These are phyloP conservation scores for Thalassaphorura encarpata DNA, from an alignment of 1,140 invertebrate species.

Conservation along the genomic window DNA sequence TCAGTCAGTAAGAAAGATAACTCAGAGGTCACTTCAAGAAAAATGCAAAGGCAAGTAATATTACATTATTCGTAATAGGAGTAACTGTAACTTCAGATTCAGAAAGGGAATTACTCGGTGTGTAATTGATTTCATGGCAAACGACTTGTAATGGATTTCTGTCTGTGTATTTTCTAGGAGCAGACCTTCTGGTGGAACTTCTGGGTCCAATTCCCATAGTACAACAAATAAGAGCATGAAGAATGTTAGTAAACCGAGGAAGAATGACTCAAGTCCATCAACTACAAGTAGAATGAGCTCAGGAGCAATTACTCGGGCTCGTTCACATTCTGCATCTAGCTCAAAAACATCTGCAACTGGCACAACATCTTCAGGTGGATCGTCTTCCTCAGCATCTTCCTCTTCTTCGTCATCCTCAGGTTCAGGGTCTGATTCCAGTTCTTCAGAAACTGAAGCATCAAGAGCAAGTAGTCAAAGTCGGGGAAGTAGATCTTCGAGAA, in stretches of 20 bases:
- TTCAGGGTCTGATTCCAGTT: neutral
- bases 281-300: neutral
- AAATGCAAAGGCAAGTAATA: too few relatives aligned
- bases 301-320: neutral
- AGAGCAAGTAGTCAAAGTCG: too few relatives aligned
- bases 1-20: too few relatives aligned
- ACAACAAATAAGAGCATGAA: too few relatives aligned
- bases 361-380: too few relatives aligned
- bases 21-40: too few relatives aligned
- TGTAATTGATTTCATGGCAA: neutral
- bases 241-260: too few relatives aligned
- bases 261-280: neutral
- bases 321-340: constrained; percentile 2
- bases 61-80: too few relatives aligned
- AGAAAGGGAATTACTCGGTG: neutral
- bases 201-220: neutral
- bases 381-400: neutral
- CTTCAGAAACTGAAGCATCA: constrained; percentile 1
- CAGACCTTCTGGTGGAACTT: neutral
- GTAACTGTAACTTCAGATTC: too few relatives aligned
- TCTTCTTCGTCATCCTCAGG: neutral
- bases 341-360: neutral
- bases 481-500: too few relatives aligned
- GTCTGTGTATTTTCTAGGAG: neutral
- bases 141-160: neutral